Conservation (phyloP, 1,140 invertebrate genomes). For the Steinernema feltiae region DNA sequence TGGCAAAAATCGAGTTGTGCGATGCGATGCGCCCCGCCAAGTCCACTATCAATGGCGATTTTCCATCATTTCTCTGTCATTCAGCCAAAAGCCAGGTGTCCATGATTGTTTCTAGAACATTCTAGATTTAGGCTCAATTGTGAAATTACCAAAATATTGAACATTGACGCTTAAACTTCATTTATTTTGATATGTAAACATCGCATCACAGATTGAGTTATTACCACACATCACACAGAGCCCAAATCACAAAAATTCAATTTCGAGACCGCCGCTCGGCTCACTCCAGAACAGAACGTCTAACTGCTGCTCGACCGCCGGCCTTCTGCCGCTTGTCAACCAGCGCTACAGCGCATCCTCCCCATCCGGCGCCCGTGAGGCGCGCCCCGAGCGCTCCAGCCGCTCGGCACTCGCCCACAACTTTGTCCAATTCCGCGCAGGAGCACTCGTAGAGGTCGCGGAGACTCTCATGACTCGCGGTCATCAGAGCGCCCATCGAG, state of each 20-base stretch:
- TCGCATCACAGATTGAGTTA: too few relatives aligned
- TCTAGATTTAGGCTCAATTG: too few relatives aligned
- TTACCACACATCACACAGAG: too few relatives aligned
- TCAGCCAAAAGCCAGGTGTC: too few relatives aligned
- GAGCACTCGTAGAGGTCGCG: slow-evolving; percentile 84
- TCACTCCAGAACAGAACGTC: slow-evolving; percentile 50
- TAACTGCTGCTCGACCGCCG: slow-evolving; percentile 61
- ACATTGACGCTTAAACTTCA: too few relatives aligned
- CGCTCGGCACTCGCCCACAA: slow-evolving; percentile 72
- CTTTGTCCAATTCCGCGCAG: slow-evolving; percentile 75
- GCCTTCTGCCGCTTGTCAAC: slow-evolving; percentile 62
- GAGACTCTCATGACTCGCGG: slow-evolving; percentile 77
- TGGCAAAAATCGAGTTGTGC: too few relatives aligned
- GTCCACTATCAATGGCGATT: too few relatives aligned
- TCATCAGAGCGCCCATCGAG: slow-evolving; percentile 76
- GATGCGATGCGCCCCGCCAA: too few relatives aligned
- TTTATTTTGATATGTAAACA: too few relatives aligned
- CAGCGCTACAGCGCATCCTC: slow-evolving; percentile 85
- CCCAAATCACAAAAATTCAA: background rate
- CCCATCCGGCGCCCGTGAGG: slow-evolving; percentile 89
- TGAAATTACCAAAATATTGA: too few relatives aligned
- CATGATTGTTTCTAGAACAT: too few relatives aligned
- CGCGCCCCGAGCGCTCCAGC: slow-evolving; percentile 74
- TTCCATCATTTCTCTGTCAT: too few relatives aligned
- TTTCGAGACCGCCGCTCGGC: background rate